A percentile compares a stretch with the other conserved stretches of the same genome.
phyloP scores from a whole-genome alignment of 2,797 vertebrate species.

The Scarus forsteni region DNA sequence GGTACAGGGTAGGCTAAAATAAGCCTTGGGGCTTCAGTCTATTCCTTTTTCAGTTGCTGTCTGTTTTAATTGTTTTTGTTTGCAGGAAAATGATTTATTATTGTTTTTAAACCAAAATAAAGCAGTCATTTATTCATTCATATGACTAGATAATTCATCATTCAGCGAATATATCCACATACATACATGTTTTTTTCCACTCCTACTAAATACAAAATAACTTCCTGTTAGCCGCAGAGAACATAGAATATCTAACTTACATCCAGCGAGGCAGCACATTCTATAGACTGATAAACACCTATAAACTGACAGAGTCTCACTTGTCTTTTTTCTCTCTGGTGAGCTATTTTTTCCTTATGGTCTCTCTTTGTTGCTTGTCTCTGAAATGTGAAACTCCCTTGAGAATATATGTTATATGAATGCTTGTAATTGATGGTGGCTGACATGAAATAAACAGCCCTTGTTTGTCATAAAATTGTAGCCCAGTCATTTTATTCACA shows the following conservation, averaged over 20 bases:
- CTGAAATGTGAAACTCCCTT: background rate
- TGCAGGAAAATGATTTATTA: too few species aligned
- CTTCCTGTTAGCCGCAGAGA: background rate
- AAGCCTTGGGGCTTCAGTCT: too few species aligned
- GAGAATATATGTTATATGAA: background rate
- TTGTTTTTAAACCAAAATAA: too few species aligned
- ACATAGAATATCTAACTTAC: background rate
- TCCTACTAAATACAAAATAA: background rate
- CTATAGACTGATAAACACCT: background rate
- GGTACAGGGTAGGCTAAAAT: too few species aligned
- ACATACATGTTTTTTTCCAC: too few species aligned
- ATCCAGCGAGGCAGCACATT: background rate
- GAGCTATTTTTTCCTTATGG: background rate
- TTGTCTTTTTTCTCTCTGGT: background rate
- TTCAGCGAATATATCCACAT: too few species aligned
- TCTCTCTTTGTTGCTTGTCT: background rate
- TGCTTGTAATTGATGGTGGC: background rate
- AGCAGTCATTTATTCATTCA: too few species aligned
- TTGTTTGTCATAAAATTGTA: background rate
- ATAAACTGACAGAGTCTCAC: background rate
- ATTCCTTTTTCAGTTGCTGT: too few species aligned
- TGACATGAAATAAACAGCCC: constrained; percentile 1
- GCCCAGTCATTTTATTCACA: background rate
- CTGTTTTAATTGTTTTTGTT: too few species aligned
- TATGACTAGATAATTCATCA: too few species aligned